A percentile compares a stretch with the other conserved stretches of the same genome.
phyloP scores from a whole-genome alignment of 2,113 vertebrate genomes.

The Clarias magur region DNA sequence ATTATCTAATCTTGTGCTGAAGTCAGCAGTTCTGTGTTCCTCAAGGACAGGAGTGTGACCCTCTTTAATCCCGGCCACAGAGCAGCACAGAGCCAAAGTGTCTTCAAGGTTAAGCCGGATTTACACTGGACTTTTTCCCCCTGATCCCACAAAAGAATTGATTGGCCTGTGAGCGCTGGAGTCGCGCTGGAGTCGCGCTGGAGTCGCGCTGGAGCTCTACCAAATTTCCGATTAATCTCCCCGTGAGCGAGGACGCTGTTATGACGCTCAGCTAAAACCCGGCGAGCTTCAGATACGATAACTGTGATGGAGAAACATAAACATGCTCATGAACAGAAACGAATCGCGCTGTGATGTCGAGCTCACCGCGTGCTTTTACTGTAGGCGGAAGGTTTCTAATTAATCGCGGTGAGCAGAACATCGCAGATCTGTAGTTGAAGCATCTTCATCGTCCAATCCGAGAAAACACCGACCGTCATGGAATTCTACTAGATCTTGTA shows the following conservation, averaged over 20 bases:
- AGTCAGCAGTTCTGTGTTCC: neutral
- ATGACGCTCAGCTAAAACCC: neutral
- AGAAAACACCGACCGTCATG: neutral
- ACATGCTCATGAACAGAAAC: neutral
- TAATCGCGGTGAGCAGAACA: neutral
- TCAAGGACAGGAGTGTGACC: neutral
- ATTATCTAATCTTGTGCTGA: neutral
- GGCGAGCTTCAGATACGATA: neutral
- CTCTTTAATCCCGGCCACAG: neutral
- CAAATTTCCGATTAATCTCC: neutral
- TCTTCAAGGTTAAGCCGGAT: neutral
- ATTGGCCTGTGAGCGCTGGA: neutral
- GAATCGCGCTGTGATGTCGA: too few species aligned
- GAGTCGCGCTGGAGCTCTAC: neutral
- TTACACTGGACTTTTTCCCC: neutral
- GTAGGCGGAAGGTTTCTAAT: too few species aligned
- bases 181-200: neutral
- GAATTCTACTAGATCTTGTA: neutral
- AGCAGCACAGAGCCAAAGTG: neutral
- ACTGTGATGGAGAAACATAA: neutral
- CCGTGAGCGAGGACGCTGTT: neutral
- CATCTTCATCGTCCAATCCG: neutral
- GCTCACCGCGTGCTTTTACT: too few species aligned
- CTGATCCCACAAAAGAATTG: neutral
- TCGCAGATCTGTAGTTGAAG: neutral